These are phyloP conservation scores for Amblyraja radiata DNA, from an alignment of 2,797 vertebrate genomes.

Conservation along the genomic window DNA sequence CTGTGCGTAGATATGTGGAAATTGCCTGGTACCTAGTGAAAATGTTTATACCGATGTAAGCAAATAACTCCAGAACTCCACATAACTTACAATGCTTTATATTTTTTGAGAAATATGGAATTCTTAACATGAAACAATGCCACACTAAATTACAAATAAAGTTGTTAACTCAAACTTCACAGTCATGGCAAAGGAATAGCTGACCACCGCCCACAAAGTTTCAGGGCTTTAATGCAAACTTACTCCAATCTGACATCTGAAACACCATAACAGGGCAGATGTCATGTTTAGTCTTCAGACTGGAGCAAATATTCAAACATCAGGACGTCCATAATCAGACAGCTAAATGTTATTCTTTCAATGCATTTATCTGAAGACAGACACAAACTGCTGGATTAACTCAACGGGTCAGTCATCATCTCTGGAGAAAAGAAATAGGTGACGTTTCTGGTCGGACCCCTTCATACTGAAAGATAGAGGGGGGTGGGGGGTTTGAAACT, in stretches of 20 bases:
- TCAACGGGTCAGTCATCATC: too few relatives aligned
- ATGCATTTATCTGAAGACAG: too few relatives aligned
- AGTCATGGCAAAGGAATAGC: neutral
- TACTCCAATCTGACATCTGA: neutral
- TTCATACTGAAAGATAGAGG: too few relatives aligned
- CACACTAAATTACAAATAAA: neutral
- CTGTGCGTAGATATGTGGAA: constrained; percentile 97
- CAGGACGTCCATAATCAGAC: neutral
- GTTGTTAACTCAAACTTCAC: neutral
- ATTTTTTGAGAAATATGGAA: neutral
- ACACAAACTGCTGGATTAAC: too few relatives aligned
- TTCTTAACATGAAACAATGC: neutral
- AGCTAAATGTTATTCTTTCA: constrained; percentile 10
- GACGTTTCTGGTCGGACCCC: too few relatives aligned
- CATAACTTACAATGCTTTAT: neutral
- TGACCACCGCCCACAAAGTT: neutral
- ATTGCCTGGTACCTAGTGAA: constrained; percentile 85
- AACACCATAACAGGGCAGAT: neutral
- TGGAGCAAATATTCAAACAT: neutral
- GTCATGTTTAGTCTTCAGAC: neutral
- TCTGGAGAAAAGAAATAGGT: too few relatives aligned
- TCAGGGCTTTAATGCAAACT: neutral
- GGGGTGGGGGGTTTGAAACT: too few relatives aligned
- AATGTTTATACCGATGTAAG: neutral
- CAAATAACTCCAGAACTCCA: neutral